Conservation (phyloP, 2,797 vertebrate genomes). For the Gila robusta region DNA sequence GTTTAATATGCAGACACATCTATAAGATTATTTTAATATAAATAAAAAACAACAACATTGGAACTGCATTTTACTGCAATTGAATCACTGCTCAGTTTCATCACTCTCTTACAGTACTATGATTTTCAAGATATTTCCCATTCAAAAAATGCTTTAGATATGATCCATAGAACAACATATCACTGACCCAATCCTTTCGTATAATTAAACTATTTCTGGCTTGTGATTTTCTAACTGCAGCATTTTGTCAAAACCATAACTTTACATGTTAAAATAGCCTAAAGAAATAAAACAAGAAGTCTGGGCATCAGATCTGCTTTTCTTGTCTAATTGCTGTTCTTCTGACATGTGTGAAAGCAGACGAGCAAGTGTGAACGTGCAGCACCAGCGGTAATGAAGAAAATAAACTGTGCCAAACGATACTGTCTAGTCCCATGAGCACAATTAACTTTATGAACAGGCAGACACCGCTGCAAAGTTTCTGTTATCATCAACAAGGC, state of each 20-base stretch:
- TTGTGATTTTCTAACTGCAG: not conserved
- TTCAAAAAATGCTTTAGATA: not conserved
- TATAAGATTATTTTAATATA: not conserved
- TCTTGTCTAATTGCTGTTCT: constrained; percentile 7
- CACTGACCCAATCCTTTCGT: not conserved
- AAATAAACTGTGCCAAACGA: constrained; percentile 45
- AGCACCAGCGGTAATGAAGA: constrained; percentile 25
- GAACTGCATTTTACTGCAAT: not conserved
- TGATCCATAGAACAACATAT: not conserved
- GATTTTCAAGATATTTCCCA: not conserved
- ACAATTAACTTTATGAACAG: constrained; percentile 55
- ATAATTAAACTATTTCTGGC: not conserved
- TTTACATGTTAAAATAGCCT: constrained; percentile 3
- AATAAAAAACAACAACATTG: not conserved
- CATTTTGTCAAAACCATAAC: constrained; percentile 4
- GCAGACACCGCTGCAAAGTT: constrained; percentile 34
- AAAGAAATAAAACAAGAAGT: constrained; percentile 25
- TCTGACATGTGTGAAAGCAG: constrained; percentile 26
- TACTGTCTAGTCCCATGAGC: constrained; percentile 45
- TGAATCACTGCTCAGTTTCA: not conserved
- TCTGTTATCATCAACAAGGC: constrained; percentile 53
- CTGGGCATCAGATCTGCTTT: constrained; percentile 7
- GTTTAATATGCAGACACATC: not conserved
- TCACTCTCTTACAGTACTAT: not conserved
- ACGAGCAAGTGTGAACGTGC: constrained; percentile 39